Conservation (phyloP, 2,888 invertebrate genomes). For the Agriotes lineatus region DNA sequence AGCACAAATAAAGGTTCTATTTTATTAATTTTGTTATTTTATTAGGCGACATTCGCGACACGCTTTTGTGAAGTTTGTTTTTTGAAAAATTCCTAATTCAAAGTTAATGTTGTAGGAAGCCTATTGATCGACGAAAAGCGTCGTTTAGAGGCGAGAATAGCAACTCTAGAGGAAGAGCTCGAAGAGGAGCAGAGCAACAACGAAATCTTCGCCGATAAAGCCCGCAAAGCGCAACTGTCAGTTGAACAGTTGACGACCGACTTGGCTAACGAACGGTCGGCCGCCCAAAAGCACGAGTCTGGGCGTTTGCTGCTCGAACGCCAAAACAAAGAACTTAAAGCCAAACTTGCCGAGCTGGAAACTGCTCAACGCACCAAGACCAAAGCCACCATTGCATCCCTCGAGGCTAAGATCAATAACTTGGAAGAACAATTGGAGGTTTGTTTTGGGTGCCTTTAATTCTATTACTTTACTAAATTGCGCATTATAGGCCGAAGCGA, state of each 20-base stretch:
- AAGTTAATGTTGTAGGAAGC: slow-evolving; percentile 65
- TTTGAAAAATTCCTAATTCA: too few species aligned
- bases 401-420: slow-evolving; percentile 95
- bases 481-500: slow-evolving; percentile 80
- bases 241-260: slow-evolving; percentile 91
- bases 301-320: slow-evolving; percentile 89
- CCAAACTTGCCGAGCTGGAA: slow-evolving; percentile 94
- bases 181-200: slow-evolving; percentile 97
- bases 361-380: slow-evolving; percentile 93
- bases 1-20: slow-evolving; percentile 77
- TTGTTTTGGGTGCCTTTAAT: slow-evolving; percentile 17
- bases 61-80: too few species aligned
- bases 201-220: slow-evolving; percentile 89
- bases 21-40: too few species aligned
- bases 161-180: slow-evolving; percentile 94
- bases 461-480: background rate
- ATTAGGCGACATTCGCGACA: too few species aligned
- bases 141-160: slow-evolving; percentile 92
- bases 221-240: slow-evolving; percentile 84
- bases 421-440: slow-evolving; percentile 95
- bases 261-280: slow-evolving; percentile 88
- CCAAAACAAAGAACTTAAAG: slow-evolving; percentile 95
- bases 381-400: slow-evolving; percentile 92
- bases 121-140: slow-evolving; percentile 96
- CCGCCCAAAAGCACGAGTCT: slow-evolving; percentile 93